A percentile compares a stretch with the other conserved stretches of the same genome.
phyloP scores from a whole-genome alignment of 2,797 vertebrate genomes.

The Catostomus latipinnis region DNA sequence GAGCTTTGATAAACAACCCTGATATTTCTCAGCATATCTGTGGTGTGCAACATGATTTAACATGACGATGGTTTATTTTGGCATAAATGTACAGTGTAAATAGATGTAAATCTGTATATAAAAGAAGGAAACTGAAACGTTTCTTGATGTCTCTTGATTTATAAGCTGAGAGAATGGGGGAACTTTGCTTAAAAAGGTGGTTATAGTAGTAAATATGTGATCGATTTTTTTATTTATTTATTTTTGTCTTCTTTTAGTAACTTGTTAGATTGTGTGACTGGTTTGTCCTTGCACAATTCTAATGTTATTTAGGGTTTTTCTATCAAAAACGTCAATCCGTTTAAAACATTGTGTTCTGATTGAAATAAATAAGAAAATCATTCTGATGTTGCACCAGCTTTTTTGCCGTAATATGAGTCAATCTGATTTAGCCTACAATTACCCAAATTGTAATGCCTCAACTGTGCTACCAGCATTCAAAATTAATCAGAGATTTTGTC shows the following conservation, averaged over 20 bases:
- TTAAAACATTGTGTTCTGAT: slow-evolving; percentile 15
- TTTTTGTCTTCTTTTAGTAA: background rate
- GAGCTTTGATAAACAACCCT: slow-evolving; percentile 41
- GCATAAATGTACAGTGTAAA: slow-evolving; percentile 83
- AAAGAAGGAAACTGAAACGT: slow-evolving; percentile 71
- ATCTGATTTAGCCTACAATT: slow-evolving; percentile 11
- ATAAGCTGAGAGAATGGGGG: slow-evolving; percentile 28
- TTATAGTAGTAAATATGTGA: slow-evolving; percentile 3
- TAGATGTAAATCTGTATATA: slow-evolving; percentile 82
- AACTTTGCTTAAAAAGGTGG: background rate
- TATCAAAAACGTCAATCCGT: background rate
- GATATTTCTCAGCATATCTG: slow-evolving; percentile 61
- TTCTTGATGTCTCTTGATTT: slow-evolving; percentile 4
- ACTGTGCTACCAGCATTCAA: slow-evolving; percentile 14
- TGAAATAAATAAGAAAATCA: slow-evolving; percentile 2
- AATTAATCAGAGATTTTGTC: background rate
- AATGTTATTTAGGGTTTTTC: slow-evolving; percentile 18
- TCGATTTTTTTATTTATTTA: background rate
- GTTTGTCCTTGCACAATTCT: background rate
- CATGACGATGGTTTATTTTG: slow-evolving; percentile 76
- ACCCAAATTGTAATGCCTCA: slow-evolving; percentile 13
- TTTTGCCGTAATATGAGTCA: background rate
- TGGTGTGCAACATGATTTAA: slow-evolving; percentile 80
- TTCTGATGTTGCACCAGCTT: slow-evolving; percentile 4
- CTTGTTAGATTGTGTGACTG: slow-evolving; percentile 19